A percentile compares a stretch with the other conserved stretches of the same genome.
These are phyloP conservation scores for Boulengeromyrus knoepffleri DNA, from an alignment of 2,113 vertebrate species.

Conservation along the genomic window DNA sequence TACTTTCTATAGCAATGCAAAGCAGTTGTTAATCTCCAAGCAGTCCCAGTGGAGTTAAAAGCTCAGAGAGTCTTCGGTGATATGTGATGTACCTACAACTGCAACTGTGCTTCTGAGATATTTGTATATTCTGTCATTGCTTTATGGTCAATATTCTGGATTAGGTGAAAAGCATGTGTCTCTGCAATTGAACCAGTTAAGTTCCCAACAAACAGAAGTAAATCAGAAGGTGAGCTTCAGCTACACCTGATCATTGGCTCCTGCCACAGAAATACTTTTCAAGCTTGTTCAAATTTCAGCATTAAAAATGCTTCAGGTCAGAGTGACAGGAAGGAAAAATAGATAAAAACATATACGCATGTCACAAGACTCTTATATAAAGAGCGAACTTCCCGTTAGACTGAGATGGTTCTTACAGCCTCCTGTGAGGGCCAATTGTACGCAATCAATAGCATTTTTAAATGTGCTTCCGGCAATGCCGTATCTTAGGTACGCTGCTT, in stretches of 20 bases:
- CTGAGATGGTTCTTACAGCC: not conserved
- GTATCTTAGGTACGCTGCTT: conserved; percentile 21
- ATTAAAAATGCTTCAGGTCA: not conserved
- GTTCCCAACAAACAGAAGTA: not conserved
- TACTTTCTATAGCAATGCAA: not conserved
- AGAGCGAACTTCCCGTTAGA: conserved; percentile 17
- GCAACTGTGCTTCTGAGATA: not conserved
- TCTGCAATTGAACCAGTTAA: not conserved
- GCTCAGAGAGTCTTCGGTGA: conserved; percentile 30
- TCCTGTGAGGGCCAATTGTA: conserved; percentile 26
- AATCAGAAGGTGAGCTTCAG: not conserved
- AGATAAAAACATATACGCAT: not conserved
- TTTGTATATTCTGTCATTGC: not conserved
- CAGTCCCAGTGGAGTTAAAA: conserved; percentile 30
- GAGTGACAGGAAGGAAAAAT: conserved; percentile 4
- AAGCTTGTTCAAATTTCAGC: not conserved
- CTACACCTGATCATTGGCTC: not conserved
- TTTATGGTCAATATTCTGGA: not conserved
- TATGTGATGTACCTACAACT: conserved; percentile 18
- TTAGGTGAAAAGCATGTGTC: not conserved
- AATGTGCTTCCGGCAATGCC: not conserved
- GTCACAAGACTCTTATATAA: conserved; percentile 40
- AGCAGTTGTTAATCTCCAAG: not conserved
- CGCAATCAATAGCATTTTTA: conserved; percentile 19
- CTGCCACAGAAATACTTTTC: not conserved